Evolutionary conservation across 2,797 vertebrate genomes (phyloP), one percentile per base, ranked within the genome.

Genomic region (Gymnocypris eckloni): DNA sequence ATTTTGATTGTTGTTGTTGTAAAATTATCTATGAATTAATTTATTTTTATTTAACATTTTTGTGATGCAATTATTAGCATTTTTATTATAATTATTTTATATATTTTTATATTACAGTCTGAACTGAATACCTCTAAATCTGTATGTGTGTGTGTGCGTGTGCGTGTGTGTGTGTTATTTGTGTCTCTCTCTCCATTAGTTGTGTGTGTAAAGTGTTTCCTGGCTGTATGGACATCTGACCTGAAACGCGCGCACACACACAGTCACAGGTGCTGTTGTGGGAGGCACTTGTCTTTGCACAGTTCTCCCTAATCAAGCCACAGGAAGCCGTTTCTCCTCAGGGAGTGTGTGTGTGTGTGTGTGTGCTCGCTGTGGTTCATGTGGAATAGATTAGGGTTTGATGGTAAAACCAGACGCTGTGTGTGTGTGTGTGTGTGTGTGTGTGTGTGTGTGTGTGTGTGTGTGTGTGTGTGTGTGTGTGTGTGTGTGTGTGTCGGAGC

Each of bases 371-470:
- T 80, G 91, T 92, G 90, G 90, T 93, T 97, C 97, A 96, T 97
- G 94, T 98, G 97, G 95, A 97, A 93, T 95, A 95, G 95, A 97
- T 98, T 97, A 98, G 90, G 91, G 92, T 93, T 92, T 96, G 94
- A 95, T 95, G 96, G 96, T 95, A 95, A 94, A 89, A 91, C 95
- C 95, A 95, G 94, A 95, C 94, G n/a, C 95, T 87, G 86, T 84
- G 94, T 76, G 82, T 86, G 84, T 33, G 28, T 33, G 28, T 33
- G 89, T 88, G 83, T 88, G 43, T 83, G 79, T 83, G 82, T 83
- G 84, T 83, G 80, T 71, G 10, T 83, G 73, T 83, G 82, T 83
- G 84, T 83, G 83, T 66, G 43, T 45, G 50, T 33, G 28, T 28
- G 28, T 28, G 89, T 88, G 83, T 88, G 43, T 83, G 79, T 83